Base-by-base conservation (phyloP, 1,140 invertebrate species). In the Drosophila mauritiana region DNA sequence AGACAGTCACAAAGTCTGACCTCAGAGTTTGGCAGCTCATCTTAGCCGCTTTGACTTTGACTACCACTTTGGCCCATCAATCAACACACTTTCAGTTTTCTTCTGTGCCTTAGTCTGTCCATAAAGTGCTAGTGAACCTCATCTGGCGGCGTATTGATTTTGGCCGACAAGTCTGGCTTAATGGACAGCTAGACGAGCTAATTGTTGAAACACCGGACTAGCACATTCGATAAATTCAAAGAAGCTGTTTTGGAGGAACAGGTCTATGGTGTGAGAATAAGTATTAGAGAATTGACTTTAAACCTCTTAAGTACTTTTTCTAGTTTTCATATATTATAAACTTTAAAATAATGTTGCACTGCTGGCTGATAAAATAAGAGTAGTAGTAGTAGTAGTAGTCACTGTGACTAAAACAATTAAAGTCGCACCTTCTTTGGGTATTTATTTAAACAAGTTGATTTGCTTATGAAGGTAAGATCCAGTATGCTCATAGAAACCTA, bases 71-170 rank as follows among this genome's bases (percentile, higher is more conserved):
- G 58, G 64, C 56, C 79, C 90, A 91, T 91, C 90, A 90, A 91
- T 90, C 90, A 91, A 81, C 76, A 88, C 90, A 91, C 80, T 91
- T 91, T 91, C 82, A 72, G 45, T 91, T 91, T 90, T 90, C 70
- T 75, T 55, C 15, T 40, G n/a, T 39, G 17, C 20, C 52, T 42
- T 27, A 37, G 27, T 53, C 49, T 20, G 25, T 22, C 42, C 78
- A 57, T 57, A 78, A 81, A 80, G 73, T 75, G 73, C 73, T 68
- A 62, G 72, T 61, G 40, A 55, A 62, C 64, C 57, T 63, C 75
- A 64, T 56, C 59, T 64, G 36, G 37, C 25, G 54, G 31, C 31
- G 49, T 78, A 79, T 79, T 78, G 76, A 78, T 79, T 79, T 79
- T 78, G 56, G 67, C 74, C 67, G 55, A 74, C 70, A 64, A 55